A percentile compares a stretch with the other conserved stretches of the same genome.
These are phyloP conservation scores for Coelopa frigida DNA, from an alignment of 1,140 invertebrate genomes.

Conservation along the genomic window DNA sequence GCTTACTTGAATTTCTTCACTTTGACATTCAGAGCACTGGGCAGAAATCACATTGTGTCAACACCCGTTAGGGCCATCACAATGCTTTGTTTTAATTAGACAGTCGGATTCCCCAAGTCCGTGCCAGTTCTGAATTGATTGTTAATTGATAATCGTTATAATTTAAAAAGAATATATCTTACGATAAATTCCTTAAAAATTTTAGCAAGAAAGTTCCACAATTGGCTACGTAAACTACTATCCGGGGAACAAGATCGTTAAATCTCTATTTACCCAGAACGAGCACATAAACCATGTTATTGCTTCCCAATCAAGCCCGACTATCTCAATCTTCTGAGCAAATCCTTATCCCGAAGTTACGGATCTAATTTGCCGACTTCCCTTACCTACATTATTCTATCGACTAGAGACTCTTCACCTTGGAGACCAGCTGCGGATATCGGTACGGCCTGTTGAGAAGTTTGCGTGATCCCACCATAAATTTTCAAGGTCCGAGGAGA, in stretches of 20 bases:
- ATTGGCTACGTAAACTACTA: conserved; percentile 30
- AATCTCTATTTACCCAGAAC: conserved; percentile 51
- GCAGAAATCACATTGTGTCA: no score
- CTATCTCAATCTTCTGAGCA: conserved; percentile 55
- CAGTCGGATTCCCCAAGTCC: conserved; percentile 70
- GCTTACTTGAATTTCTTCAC: no score
- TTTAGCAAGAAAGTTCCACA: conserved; percentile 23
- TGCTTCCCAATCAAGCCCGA: conserved; percentile 15
- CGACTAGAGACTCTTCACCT: conserved; percentile 84
- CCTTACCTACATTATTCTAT: conserved; percentile 86
- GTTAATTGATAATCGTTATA: conserved; percentile 35
- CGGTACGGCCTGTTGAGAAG: conserved; percentile 28
- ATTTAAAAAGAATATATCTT: conserved; percentile 31
- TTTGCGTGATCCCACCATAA: conserved; percentile 26
- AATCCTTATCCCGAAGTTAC: conserved; percentile 68
- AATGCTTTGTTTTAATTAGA: conserved; percentile 71
- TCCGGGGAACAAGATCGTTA: conserved; percentile 32
- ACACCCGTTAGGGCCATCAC: no score
- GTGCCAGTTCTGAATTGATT: conserved; percentile 61
- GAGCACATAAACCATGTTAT: conserved; percentile 15
- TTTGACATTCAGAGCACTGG: no score
- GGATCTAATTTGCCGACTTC: conserved; percentile 74
- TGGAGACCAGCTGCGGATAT: conserved; percentile 68
- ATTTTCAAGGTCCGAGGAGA: conserved; percentile 25
- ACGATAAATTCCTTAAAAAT: conserved; percentile 6